Percentiles rank a stretch among this genome's conserved stretches.
phyloP scores from a whole-genome alignment of 2,888 invertebrate genomes.

The Pimpla rufipes region DNA sequence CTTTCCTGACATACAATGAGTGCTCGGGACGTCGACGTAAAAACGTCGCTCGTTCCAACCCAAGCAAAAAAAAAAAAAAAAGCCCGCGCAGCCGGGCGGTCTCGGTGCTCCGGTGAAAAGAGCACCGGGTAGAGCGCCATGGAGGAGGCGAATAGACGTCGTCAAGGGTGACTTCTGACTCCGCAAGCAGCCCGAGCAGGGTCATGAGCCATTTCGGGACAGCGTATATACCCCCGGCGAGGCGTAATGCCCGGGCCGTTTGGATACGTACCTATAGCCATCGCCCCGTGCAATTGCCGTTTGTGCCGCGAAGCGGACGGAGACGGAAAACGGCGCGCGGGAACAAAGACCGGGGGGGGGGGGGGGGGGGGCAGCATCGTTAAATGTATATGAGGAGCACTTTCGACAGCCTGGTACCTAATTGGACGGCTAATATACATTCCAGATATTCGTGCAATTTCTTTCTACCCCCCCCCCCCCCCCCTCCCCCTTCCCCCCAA shows the following conservation, averaged over 20 bases:
- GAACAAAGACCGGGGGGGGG: slow-evolving; percentile 5
- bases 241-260: slow-evolving; percentile 57
- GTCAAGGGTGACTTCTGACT: slow-evolving; percentile 37
- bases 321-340: slow-evolving; percentile 10
- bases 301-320: not conserved
- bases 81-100: slow-evolving; percentile 1
- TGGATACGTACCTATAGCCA: slow-evolving; percentile 41
- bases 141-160: slow-evolving; percentile 32
- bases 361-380: slow-evolving; percentile 11
- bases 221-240: slow-evolving; percentile 28
- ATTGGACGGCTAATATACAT: slow-evolving; percentile 55
- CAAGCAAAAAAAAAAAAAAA: slow-evolving; percentile 12
- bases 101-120: slow-evolving; percentile 1
- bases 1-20: not conserved
- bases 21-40: slow-evolving; percentile 16
- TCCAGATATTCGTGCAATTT: slow-evolving; percentile 29
- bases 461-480: not conserved
- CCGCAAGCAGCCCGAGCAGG: slow-evolving; percentile 22
- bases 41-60: slow-evolving; percentile 22
- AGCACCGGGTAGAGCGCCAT: not conserved
- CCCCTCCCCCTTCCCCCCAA: not conserved
- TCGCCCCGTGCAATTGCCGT: slow-evolving; percentile 55
- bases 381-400: slow-evolving; percentile 43
- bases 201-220: slow-evolving; percentile 50
- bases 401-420: slow-evolving; percentile 34